These are phyloP conservation scores for Pelodytes ibericus DNA, from an alignment of 2,797 vertebrate genomes.

Conservation along the genomic window DNA sequence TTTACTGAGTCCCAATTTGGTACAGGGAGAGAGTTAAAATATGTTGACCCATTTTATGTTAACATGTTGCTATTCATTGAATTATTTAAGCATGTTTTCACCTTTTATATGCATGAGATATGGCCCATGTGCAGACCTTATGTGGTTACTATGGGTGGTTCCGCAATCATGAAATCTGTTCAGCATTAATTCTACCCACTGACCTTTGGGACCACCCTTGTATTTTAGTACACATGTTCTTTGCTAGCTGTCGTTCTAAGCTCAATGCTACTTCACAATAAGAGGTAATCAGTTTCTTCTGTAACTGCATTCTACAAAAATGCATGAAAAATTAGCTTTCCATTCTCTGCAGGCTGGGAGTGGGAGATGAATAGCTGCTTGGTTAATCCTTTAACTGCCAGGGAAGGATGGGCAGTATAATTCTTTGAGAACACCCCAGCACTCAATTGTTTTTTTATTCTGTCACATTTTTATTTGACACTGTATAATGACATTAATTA, in stretches of 20 bases:
- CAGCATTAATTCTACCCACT: conserved; percentile 43
- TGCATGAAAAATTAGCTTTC: conserved; percentile 30
- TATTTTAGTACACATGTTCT: conserved; percentile 36
- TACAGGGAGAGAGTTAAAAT: not conserved
- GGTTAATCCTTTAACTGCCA: not conserved
- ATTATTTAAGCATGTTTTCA: not conserved
- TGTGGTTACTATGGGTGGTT: conserved; percentile 27
- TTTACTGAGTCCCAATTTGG: too few species aligned
- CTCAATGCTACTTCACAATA: conserved; percentile 18
- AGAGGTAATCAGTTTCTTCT: conserved; percentile 45
- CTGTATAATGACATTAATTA: not conserved
- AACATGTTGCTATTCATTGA: not conserved
- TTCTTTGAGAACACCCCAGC: not conserved
- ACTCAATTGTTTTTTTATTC: not conserved
- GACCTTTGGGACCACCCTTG: conserved; percentile 51
- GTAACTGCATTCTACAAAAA: conserved; percentile 20
- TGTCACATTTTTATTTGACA: not conserved
- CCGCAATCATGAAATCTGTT: conserved; percentile 43
- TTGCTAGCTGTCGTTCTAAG: conserved; percentile 14
- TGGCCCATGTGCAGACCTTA: conserved; percentile 32
- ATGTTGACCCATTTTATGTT: not conserved
- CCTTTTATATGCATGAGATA: conserved; percentile 1
- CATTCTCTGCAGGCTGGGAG: not conserved
- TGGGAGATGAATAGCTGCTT: not conserved
- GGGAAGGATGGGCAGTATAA: not conserved